Conservation (phyloP, 2,113 vertebrate genomes). For the Sinocyclocheilus grahami region DNA sequence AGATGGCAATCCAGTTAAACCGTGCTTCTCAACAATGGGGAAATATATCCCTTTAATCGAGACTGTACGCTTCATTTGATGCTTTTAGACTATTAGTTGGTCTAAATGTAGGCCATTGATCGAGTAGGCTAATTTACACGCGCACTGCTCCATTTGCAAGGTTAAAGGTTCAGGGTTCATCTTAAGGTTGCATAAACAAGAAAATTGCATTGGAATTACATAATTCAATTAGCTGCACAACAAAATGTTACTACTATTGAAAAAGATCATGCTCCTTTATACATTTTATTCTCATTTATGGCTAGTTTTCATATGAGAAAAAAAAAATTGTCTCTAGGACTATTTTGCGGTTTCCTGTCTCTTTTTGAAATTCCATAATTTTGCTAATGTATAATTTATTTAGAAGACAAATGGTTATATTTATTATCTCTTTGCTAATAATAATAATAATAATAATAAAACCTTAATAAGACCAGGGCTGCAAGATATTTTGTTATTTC, state of each 20-base stretch:
- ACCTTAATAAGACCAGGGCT: neutral
- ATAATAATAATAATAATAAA: no score
- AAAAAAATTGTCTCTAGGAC: neutral
- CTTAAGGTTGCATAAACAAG: neutral
- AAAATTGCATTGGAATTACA: neutral
- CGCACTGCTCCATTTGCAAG: neutral
- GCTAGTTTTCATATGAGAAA: neutral
- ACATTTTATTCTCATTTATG: neutral
- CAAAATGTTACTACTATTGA: neutral
- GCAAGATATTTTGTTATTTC: conserved; percentile 5
- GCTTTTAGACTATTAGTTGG: neutral
- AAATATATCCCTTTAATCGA: neutral
- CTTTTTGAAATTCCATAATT: neutral
- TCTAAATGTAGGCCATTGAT: neutral
- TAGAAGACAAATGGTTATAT: neutral
- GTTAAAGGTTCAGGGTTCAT: neutral
- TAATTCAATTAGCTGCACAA: neutral
- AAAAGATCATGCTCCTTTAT: neutral
- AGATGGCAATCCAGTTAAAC: conserved; percentile 42
- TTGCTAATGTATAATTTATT: neutral
- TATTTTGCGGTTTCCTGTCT: no score
- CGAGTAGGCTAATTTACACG: neutral
- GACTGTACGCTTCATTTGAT: neutral
- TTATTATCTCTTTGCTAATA: neutral
- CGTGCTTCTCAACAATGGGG: neutral